These are phyloP conservation scores for Chanos chanos DNA, from an alignment of 2,797 vertebrate species.

Conservation along the genomic window DNA sequence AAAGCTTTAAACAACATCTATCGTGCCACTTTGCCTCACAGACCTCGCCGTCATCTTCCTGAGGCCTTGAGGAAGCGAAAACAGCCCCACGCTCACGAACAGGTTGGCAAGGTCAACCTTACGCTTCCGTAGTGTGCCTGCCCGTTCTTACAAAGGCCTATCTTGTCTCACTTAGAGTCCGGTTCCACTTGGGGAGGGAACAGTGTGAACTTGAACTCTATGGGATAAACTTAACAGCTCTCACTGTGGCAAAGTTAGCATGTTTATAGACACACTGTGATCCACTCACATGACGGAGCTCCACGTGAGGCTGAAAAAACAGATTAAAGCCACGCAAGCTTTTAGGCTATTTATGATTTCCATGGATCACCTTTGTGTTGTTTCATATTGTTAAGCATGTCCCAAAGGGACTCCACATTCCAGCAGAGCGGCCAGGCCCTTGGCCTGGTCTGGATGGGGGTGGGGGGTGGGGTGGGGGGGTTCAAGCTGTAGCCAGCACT, in stretches of 20 bases:
- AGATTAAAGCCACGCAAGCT: conserved; percentile 1
- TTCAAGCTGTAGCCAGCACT: no score
- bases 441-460: neutral
- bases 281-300: neutral
- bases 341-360: conserved; percentile 16
- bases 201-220: conserved; percentile 9
- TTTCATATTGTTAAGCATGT: conserved; percentile 7
- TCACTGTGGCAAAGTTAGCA: no score
- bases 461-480: no score
- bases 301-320: neutral
- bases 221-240: neutral
- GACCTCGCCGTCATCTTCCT: conserved; percentile 17
- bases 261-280: no score
- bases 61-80: conserved; percentile 37
- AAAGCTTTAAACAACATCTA: neutral
- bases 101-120: neutral
- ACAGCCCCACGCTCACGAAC: conserved; percentile 28
- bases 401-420: conserved; percentile 2
- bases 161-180: no score
- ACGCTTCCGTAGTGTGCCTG: no score
- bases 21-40: no score
- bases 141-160: no score
- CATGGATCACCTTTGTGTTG: conserved; percentile 4
- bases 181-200: no score
- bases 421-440: conserved; percentile 4